These are phyloP conservation scores for Melanerpes aurifrons DNA, from an alignment of 2,113 vertebrate species.

Conservation along the genomic window DNA sequence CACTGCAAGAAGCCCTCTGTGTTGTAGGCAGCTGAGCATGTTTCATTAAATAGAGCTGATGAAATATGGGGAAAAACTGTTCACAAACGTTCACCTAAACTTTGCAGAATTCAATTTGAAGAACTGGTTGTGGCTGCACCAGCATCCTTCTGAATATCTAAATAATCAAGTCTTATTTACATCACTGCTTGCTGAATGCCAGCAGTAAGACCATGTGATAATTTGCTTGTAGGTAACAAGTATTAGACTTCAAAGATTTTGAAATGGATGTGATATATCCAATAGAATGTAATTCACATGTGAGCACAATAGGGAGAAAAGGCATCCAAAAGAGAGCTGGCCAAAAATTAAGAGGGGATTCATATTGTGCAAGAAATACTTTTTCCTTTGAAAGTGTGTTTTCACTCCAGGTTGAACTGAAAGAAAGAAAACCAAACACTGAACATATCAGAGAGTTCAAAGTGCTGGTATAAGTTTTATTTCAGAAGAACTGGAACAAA, in stretches of 20 bases:
- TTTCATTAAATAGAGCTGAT: constrained; percentile 67
- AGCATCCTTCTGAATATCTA: background rate
- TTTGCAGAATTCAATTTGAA: background rate
- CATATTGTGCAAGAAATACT: background rate
- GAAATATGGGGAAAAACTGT: constrained; percentile 2
- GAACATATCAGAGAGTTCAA: background rate
- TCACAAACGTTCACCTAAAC: background rate
- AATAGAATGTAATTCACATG: background rate
- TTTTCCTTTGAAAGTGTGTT: background rate
- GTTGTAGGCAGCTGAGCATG: constrained; percentile 13
- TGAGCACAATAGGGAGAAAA: background rate
- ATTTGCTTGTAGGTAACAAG: background rate
- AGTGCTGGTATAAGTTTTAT: background rate
- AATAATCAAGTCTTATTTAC: background rate
- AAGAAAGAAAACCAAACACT: background rate
- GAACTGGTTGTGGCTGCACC: background rate
- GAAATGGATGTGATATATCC: background rate
- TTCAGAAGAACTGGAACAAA: background rate
- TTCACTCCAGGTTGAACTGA: background rate
- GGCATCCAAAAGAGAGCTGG: background rate
- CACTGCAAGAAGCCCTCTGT: background rate
- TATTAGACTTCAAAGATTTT: background rate
- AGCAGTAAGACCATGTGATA: background rate
- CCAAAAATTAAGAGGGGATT: constrained; percentile 4
- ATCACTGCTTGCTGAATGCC: background rate